Evolutionary conservation across 1,140 invertebrate genomes (phyloP), one percentile per base, ranked within the genome.

Genomic region (Magallana gigas): DNA sequence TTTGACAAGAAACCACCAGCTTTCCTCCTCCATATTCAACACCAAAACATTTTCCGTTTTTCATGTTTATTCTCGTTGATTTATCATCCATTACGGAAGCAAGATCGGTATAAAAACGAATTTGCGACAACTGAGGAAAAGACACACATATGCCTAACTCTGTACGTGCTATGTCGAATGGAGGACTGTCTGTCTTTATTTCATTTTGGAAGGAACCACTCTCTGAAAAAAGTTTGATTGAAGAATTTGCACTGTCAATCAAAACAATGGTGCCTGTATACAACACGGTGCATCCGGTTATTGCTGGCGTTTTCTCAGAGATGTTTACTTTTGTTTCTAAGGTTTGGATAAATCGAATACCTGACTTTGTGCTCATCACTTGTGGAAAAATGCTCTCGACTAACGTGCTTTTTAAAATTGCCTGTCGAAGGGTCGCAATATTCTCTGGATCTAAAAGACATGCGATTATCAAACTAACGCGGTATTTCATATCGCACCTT

Each of bases 1-100:
- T 29, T 29, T 76, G 68, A 9, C 68, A 76, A 29, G 68, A 76
- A 9, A 76, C 68, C 23, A 76, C 68, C 23, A 76, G 36, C 14
- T 29, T 76, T 23, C 36, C 23, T 12, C 68, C 68, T 36, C 23
- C 23, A 12, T 76, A 76, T 23, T 76, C 68, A 0, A 76, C 68
- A 36, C 68, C 68, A 76, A 76, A 76, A 76, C 68, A 76, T 12
- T 76, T 76, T 23, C 68, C 23, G 5, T 12, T 76, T 11, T 76
- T 23, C 8, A 76, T 29, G 23, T 11, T 36, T 7, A 12, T 12
- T 29, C 11, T 12, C 0, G 18, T 8, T 76, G 1, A 23, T 23
- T 76, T 11, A 8, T 12, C 68, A 11, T 18, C 36, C 9, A 29
- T 9, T 2, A 11, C 68, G 23, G 68, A 36, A 76, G 68, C 5